A percentile compares a stretch with the other conserved stretches of the same genome.
These are phyloP conservation scores for Collichthys lucidus DNA, from an alignment of 2,113 vertebrate species.

Conservation along the genomic window DNA sequence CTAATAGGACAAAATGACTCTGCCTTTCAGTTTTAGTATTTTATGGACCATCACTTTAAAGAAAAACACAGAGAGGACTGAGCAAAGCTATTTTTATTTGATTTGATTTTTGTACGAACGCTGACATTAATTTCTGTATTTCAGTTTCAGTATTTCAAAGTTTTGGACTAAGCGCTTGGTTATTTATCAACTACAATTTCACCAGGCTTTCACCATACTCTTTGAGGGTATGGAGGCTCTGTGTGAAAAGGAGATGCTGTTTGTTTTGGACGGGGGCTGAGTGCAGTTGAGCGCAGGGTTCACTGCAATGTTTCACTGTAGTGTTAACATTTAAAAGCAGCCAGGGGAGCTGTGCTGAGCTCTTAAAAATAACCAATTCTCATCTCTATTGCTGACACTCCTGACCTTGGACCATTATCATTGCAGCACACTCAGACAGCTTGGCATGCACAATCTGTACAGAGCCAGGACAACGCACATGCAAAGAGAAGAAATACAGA, in stretches of 20 bases:
- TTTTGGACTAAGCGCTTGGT: slow-evolving; percentile 7
- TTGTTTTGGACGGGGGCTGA: slow-evolving; percentile 56
- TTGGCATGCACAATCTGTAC: slow-evolving; percentile 62
- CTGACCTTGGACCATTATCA: slow-evolving; percentile 79
- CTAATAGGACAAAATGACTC: slow-evolving; percentile 49
- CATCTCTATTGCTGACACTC: slow-evolving; percentile 71
- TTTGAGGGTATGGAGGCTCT: slow-evolving; percentile 29
- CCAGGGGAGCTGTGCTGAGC: slow-evolving; percentile 66
- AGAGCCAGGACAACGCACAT: slow-evolving; percentile 40
- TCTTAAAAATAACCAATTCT: slow-evolving; percentile 78
- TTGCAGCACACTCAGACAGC: slow-evolving; percentile 58
- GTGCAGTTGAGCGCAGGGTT: slow-evolving; percentile 60
- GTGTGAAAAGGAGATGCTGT: slow-evolving; percentile 55
- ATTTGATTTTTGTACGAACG: not conserved
- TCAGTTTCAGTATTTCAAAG: slow-evolving; percentile 11
- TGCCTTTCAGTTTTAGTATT: slow-evolving; percentile 7
- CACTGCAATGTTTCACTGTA: slow-evolving; percentile 69
- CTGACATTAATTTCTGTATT: slow-evolving; percentile 25
- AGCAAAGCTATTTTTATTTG: not conserved
- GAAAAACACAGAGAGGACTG: not conserved
- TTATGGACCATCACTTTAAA: not conserved
- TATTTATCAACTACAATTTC: slow-evolving; percentile 32
- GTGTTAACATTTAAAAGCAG: slow-evolving; percentile 79
- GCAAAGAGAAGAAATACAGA: slow-evolving; percentile 46
- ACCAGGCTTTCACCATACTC: slow-evolving; percentile 24